Percentiles rank a stretch among this genome's conserved stretches.
Conservation (phyloP, 2,797 vertebrate genomes). For the Hyperoplus lanceolatus region DNA sequence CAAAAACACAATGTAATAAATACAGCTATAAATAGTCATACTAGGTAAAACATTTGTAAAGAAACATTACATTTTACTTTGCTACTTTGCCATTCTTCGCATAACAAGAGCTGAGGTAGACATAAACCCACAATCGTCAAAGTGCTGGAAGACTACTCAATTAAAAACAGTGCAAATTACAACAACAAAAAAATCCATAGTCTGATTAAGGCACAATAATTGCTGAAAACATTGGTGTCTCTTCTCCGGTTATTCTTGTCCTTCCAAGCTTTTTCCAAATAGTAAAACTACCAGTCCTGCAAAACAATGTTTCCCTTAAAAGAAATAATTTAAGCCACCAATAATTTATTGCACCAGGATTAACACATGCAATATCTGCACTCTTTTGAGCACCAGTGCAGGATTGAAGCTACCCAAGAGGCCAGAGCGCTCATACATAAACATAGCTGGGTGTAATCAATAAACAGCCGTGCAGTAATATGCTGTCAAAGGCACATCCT, state of each 20-base stretch:
- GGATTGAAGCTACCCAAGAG: slow-evolving; percentile 63
- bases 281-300: slow-evolving; percentile 35
- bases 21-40: slow-evolving; percentile 10
- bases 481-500: slow-evolving; percentile 66
- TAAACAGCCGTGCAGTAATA: slow-evolving; percentile 62
- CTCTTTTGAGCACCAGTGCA: slow-evolving; percentile 56
- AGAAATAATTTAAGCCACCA: slow-evolving; percentile 47
- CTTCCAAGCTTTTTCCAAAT: slow-evolving; percentile 50
- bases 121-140: slow-evolving; percentile 56
- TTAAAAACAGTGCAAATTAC: slow-evolving; percentile 71
- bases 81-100: slow-evolving; percentile 31
- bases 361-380: slow-evolving; percentile 55
- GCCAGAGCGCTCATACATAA: slow-evolving; percentile 65
- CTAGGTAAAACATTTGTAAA: no score
- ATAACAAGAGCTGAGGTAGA: slow-evolving; percentile 72
- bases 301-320: slow-evolving; percentile 40
- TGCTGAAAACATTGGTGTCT: slow-evolving; percentile 48
- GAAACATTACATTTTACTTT: slow-evolving; percentile 14
- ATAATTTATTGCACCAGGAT: slow-evolving; percentile 64
- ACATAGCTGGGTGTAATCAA: slow-evolving; percentile 64
- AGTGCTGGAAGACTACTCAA: slow-evolving; percentile 61
- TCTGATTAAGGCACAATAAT: slow-evolving; percentile 79
- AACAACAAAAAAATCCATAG: slow-evolving; percentile 57
- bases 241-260: slow-evolving; percentile 32
- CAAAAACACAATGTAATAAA: slow-evolving; percentile 3